Percentiles rank a stretch among this genome's conserved stretches.
These are phyloP conservation scores for Nephrocerus scutellatus DNA, from an alignment of 2,888 invertebrate genomes.

Conservation along the genomic window DNA sequence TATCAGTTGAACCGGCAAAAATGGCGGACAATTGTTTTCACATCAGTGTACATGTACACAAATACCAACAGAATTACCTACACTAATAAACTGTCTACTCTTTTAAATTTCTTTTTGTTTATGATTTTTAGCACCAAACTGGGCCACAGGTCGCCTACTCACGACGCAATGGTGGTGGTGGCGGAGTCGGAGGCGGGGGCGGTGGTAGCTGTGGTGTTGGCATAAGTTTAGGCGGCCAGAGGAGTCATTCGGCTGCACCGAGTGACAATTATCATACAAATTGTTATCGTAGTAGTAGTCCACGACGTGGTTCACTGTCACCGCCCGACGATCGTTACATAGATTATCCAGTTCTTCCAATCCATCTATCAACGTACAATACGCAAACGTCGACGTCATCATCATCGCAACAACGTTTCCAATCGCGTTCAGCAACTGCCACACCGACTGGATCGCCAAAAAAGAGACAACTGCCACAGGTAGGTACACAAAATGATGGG, in stretches of 20 bases:
- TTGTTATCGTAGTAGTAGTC: constrained; percentile 64
- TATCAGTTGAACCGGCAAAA: too few relatives aligned
- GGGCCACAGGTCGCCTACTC: constrained; percentile 38
- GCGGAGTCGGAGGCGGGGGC: constrained; percentile 47
- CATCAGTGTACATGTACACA: too few relatives aligned
- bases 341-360: constrained; percentile 48
- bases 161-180: constrained; percentile 44
- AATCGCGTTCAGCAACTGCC: constrained; percentile 81
- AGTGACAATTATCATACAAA: constrained; percentile 45
- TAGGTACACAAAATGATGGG: constrained; percentile 59
- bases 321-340: constrained; percentile 48
- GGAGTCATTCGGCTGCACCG: constrained; percentile 83
- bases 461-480: constrained; percentile 92
- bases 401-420: constrained; percentile 57
- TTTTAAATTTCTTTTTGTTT: neutral
- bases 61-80: too few relatives aligned
- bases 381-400: constrained; percentile 24
- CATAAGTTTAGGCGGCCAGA: constrained; percentile 55
- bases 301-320: constrained; percentile 53
- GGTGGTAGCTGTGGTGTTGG: constrained; percentile 35
- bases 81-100: neutral
- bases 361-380: constrained; percentile 35
- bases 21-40: too few relatives aligned
- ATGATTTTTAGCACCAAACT: constrained; percentile 7
- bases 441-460: constrained; percentile 93